phyloP scores from a whole-genome alignment of 2,888 invertebrate genomes.

The Drosophila suboccidentalis region DNA sequence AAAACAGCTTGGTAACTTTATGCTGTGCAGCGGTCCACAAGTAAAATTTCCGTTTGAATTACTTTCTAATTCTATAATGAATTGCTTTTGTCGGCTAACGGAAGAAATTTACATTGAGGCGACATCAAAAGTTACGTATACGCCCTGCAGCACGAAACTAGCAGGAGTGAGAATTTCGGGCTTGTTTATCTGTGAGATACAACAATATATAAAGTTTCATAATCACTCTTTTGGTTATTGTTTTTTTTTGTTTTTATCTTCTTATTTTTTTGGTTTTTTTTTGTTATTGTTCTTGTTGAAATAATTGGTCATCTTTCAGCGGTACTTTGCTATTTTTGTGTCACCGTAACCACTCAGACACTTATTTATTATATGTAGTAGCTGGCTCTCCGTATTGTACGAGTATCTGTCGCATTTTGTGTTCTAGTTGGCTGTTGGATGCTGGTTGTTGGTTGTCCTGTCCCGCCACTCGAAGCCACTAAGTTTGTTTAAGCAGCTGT shows the following conservation, averaged over 20 bases:
- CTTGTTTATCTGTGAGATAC: conserved; percentile 55
- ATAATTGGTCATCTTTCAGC: conserved; percentile 75
- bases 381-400: conserved; percentile 35
- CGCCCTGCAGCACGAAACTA: conserved; percentile 49
- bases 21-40: conserved; percentile 72
- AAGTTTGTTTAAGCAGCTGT: conserved; percentile 79
- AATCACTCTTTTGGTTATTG: conserved; percentile 59
- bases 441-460: not conserved
- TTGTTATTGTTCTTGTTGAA: conserved; percentile 27
- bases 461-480: conserved; percentile 52
- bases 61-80: conserved; percentile 81
- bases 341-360: conserved; percentile 46
- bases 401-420: conserved; percentile 54
- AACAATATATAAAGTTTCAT: conserved; percentile 64
- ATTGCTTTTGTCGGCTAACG: conserved; percentile 77
- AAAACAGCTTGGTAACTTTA: conserved; percentile 54
- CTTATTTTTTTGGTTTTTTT: not conserved
- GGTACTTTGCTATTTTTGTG: conserved; percentile 47
- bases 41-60: conserved; percentile 82
- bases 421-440: conserved; percentile 33
- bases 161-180: conserved; percentile 10
- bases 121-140: conserved; percentile 75
- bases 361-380: conserved; percentile 66
- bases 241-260: conserved; percentile 7
- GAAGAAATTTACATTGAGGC: conserved; percentile 70